These are phyloP conservation scores for Caradrina kadenii DNA, from an alignment of 2,888 invertebrate species.

Conservation along the genomic window DNA sequence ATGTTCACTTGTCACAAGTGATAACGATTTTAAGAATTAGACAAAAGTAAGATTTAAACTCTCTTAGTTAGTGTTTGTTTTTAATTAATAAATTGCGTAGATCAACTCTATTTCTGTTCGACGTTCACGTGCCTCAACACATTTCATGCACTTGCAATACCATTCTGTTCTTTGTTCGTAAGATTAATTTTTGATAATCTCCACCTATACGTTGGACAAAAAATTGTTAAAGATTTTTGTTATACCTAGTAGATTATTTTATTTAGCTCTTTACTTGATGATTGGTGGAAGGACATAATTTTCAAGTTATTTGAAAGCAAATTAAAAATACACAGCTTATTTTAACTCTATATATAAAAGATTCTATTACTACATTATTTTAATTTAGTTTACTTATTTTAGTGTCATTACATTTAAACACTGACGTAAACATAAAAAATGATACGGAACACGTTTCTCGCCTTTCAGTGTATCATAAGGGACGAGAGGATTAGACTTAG, in stretches of 20 bases:
- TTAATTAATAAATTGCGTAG: slow-evolving; percentile 25
- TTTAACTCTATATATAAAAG: background rate
- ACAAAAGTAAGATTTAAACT: slow-evolving; percentile 7
- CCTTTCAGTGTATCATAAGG: slow-evolving; percentile 7
- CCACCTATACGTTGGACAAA: background rate
- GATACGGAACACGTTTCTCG: background rate
- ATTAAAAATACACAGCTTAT: background rate
- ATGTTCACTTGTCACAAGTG: slow-evolving; percentile 22
- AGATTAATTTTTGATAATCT: slow-evolving; percentile 9
- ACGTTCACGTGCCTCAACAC: slow-evolving; percentile 1
- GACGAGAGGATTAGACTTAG: slow-evolving; percentile 31
- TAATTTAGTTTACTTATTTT: background rate
- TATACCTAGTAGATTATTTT: background rate
- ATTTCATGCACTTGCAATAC: too few relatives aligned
- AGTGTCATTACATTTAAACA: background rate
- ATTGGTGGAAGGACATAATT: too few relatives aligned
- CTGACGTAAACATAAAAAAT: background rate
- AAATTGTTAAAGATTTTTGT: too few relatives aligned
- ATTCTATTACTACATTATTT: background rate
- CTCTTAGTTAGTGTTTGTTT: slow-evolving; percentile 7
- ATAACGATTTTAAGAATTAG: slow-evolving; percentile 34
- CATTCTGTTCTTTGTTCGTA: slow-evolving; percentile 12
- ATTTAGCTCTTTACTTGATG: background rate
- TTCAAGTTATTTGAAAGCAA: too few relatives aligned
- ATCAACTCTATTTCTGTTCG: slow-evolving; percentile 6